Percentiles rank a stretch among this genome's conserved stretches.
phyloP scores from a whole-genome alignment of 1,140 invertebrate genomes.

The Pararge aegeria region DNA sequence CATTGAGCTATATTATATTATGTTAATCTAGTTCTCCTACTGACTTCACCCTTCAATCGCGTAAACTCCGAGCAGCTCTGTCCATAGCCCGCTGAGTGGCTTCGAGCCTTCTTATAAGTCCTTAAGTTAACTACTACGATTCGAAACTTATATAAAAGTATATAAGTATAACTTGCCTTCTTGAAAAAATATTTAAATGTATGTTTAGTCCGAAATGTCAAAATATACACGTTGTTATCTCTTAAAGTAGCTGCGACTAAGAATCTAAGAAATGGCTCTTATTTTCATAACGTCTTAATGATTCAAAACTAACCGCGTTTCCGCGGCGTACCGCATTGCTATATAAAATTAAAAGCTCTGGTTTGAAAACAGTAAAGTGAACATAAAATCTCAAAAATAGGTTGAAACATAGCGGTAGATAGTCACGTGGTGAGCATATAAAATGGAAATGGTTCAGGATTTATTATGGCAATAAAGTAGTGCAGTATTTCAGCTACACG shows the following conservation, averaged over 20 bases:
- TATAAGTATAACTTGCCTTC: too few species aligned
- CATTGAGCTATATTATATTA: too few species aligned
- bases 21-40: too few species aligned
- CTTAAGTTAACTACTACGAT: too few species aligned
- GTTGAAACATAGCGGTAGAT: conserved; percentile 20
- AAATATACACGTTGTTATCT: neutral
- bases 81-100: too few species aligned
- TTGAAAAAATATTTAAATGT: too few species aligned
- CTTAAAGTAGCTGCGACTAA: neutral
- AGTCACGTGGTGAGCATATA: conserved; percentile 29
- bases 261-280: neutral
- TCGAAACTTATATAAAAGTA: too few species aligned
- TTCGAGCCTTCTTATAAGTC: too few species aligned
- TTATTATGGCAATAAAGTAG: conserved; percentile 32
- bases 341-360: conserved; percentile 4
- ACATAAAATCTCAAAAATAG: conserved; percentile 25
- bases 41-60: too few species aligned
- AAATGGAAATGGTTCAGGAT: conserved; percentile 25
- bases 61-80: too few species aligned
- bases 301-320: neutral
- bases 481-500: conserved; percentile 28
- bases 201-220: too few species aligned
- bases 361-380: conserved; percentile 13
- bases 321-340: neutral
- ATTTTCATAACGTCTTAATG: neutral